Evolutionary conservation across 2,797 vertebrate genomes (phyloP), one percentile per base, ranked within the genome.

Genomic region (Clamator glandarius): DNA sequence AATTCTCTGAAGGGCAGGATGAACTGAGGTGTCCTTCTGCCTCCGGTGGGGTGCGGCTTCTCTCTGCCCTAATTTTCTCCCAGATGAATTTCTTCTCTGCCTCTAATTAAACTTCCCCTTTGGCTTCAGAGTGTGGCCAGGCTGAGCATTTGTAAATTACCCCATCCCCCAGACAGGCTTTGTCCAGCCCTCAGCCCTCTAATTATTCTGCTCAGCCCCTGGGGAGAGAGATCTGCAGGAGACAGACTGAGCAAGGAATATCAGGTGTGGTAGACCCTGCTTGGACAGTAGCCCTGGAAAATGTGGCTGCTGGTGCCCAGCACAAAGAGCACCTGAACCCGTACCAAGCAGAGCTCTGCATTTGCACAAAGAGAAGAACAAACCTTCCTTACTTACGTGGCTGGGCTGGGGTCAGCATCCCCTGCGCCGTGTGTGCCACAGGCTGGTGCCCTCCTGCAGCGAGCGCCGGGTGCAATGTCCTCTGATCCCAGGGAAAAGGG

Each of bases 71-170:
- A 77, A 93, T 96, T 93, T 96, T 76, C 78, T 95, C 94, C 94
- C 92, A 84, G 84, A 83, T 87, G 93, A 95, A 87, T 94, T 89
- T 94, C 66, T 94, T 68, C 82, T 46, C 28, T 78, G 84, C 79
- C 39, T 89, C 81, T 96, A 93, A 96, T 95, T 94, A 96, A 93
- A 75, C 89, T 89, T 92, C 81, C 81, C 82, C 87, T 94, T 94
- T 75, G 76, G 79, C 87, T 93, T 87, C 51, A 64, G 54, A 83
- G 62, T 75, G 73, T 80, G 91, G 90, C 44, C 79, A 69, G 89
- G 90, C 72, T 78, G 84, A 95, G 92, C 86, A 58, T 80, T 95
- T 93, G 84, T 93, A 96, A 95, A 96, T 96, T 92, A 95, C 73
- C 84, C 92, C 69, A 69, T 72, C 78, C 68, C 68, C 50, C 95